These are phyloP conservation scores for Poecilus cupreus DNA, from an alignment of 2,888 invertebrate genomes.

Conservation along the genomic window DNA sequence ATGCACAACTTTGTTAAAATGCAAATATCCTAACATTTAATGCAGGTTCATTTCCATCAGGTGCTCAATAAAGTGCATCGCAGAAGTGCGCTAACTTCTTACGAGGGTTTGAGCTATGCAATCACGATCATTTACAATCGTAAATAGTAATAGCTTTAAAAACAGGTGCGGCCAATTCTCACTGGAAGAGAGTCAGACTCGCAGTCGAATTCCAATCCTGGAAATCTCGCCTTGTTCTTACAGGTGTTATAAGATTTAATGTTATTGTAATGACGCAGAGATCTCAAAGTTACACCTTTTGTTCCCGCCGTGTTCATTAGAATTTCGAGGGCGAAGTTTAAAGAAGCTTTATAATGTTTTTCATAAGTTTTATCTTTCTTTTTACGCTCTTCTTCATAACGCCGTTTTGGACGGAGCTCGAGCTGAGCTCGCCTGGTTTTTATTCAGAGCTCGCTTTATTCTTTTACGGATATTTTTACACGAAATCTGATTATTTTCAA, in stretches of 20 bases:
- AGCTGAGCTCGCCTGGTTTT: too few species aligned
- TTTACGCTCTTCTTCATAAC: slow-evolving; percentile 4
- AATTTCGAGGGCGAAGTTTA: slow-evolving; percentile 41
- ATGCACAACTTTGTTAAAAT: too few species aligned
- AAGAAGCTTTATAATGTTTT: slow-evolving; percentile 45
- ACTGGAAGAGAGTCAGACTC: not conserved
- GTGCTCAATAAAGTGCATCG: too few species aligned
- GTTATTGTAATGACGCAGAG: slow-evolving; percentile 32
- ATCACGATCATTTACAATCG: slow-evolving; percentile 13
- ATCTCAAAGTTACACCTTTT: slow-evolving; percentile 40
- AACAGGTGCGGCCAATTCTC: slow-evolving; percentile 28
- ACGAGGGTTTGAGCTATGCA: slow-evolving; percentile 21
- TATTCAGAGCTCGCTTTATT: slow-evolving; percentile 1
- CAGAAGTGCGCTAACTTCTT: not conserved
- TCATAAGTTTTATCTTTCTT: slow-evolving; percentile 44
- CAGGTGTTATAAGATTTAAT: slow-evolving; percentile 40
- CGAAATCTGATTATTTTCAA: slow-evolving; percentile 40
- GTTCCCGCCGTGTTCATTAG: slow-evolving; percentile 34
- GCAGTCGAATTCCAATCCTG: not conserved
- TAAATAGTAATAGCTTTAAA: slow-evolving; percentile 21
- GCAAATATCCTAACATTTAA: too few species aligned
- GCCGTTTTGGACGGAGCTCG: not conserved
- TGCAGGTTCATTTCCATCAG: too few species aligned
- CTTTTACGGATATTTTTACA: slow-evolving; percentile 20
- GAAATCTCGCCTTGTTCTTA: slow-evolving; percentile 8